phyloP scores from a whole-genome alignment of 2,113 vertebrate genomes.

The Pungitius pungitius region DNA sequence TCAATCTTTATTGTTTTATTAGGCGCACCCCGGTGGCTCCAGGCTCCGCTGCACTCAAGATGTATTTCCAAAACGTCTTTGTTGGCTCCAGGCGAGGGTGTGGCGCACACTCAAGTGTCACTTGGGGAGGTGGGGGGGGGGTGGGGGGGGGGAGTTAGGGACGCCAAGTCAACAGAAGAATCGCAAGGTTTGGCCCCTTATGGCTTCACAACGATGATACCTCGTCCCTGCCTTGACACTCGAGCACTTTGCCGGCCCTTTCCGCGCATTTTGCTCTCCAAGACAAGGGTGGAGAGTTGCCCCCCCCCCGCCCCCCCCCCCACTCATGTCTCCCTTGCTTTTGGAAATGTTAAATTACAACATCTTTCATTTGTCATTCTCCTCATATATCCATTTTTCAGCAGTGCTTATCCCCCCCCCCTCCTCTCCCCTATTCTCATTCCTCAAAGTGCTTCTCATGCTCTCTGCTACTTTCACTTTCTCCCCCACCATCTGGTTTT shows the following conservation, averaged over 20 bases:
- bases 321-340: slow-evolving; percentile 45
- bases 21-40: not conserved
- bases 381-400: slow-evolving; percentile 46
- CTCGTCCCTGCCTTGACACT: slow-evolving; percentile 55
- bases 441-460: slow-evolving; percentile 57
- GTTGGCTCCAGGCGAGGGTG: not conserved
- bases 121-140: too few relatives aligned
- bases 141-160: slow-evolving; percentile 6
- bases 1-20: not conserved
- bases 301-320: not conserved
- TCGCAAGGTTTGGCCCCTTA: slow-evolving; percentile 12
- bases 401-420: slow-evolving; percentile 15
- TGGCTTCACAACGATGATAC: too few relatives aligned
- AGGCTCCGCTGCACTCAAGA: not conserved
- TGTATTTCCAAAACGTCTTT: slow-evolving; percentile 8
- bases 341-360: slow-evolving; percentile 74
- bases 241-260: slow-evolving; percentile 64
- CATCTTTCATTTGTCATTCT: slow-evolving; percentile 74
- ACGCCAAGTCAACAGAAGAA: slow-evolving; percentile 19
- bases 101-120: slow-evolving; percentile 28
- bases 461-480: slow-evolving; percentile 54
- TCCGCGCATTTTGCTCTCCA: slow-evolving; percentile 53
- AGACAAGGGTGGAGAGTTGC: slow-evolving; percentile 50
- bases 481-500: slow-evolving; percentile 55
- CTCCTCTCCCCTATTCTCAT: slow-evolving; percentile 9